Evolutionary conservation across 2,797 vertebrate species (phyloP), one percentile per base, ranked within the genome.

Genomic region (Eupleurogrammus muticus): DNA sequence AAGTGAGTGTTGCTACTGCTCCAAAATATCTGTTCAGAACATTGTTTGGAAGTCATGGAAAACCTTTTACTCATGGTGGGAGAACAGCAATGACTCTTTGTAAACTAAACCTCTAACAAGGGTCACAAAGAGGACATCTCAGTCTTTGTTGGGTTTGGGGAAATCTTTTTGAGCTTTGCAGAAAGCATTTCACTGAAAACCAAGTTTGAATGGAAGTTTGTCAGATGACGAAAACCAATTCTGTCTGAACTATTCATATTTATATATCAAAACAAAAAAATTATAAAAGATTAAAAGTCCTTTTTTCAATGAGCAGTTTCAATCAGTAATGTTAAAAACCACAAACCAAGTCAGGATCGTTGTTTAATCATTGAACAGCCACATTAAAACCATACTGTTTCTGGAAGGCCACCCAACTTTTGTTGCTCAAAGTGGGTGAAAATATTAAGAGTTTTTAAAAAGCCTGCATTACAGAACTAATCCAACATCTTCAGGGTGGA

Each of bases 1-100:
- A 69, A 82, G 60, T 52, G 50, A n/a, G 42, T 58, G 69, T 52
- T 32, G 5, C 21, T n/a, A 20, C 24, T n/a, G 19, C 24, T 61
- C n/a, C 46, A 28, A 70, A 56, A 56, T 36, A 50, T 55, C 40
- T 57, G 52, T 21, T 51, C 28, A 42, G 28, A 34, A 35, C 47
- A 23, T 47, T 9, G n/a, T n/a, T 48, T 28, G 24, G 5, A n/a
- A 48, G 66, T 62, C 9, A 12, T 32, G n/a, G 40, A 20, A 68
- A 60, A 68, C 10, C 51, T 17, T 48, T 60, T 51, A 19, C 44
- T 54, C 21, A 16, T 51, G 17, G 28, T 20, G 21, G 9, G 12
- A 50, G 14, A 34, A 52, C 14, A 16, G 14, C 38, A 64, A 32
- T 20, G 11, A 49, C 10, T 28, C 24, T 65, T 20, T n/a, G 24